Evolutionary conservation across 2,888 invertebrate genomes (phyloP), one percentile per base, ranked within the genome.

Genomic region (Chrysopilus asiliformis): DNA sequence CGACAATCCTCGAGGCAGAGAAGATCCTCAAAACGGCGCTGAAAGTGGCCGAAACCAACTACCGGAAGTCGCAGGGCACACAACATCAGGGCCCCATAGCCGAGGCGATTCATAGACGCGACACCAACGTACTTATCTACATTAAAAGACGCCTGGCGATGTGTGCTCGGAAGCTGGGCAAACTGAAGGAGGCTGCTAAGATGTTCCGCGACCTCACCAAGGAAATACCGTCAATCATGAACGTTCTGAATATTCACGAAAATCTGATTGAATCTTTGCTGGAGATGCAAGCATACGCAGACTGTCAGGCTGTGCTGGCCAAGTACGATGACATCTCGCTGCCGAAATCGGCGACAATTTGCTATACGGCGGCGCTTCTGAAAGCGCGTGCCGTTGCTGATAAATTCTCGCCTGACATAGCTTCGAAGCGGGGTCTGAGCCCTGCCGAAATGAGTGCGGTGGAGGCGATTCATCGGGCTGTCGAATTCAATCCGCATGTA

Each of bases 401-500:
- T 56, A 87, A 86, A 66, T 89, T 87, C 64, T 83, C 81, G 30
- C 81, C 82, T 4, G 87, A 89, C 55, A 72, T 83, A 45, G 85
- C 82, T 22, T 80, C 81, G 47, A 85, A 84, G 64, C 67, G 84
- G 50, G 87, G 89, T 3, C 64, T 87, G 39, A 83, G 79, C 41
- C 74, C 83, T 13, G 84, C 87, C 12, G 94, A 94, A 63, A 81
- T 85, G 77, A 79, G 81, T 47, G 94, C 94, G 2, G 85, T 91
- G 1, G 90, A 93, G 64, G 89, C 89, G 1, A 89, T 91, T 50
- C 93, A 94, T 56, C 70, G 90, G 54, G 95, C 95, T 8, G 90
- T 97, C 31, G 94, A 93, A 63, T 95, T 90, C 65, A 97, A 97
- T 72, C 94, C 97, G 40, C 91, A 94, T 67, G 95, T 94, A 55